Base-by-base conservation (phyloP, 2,888 invertebrate genomes). In the Leptinotarsa juncta region DNA sequence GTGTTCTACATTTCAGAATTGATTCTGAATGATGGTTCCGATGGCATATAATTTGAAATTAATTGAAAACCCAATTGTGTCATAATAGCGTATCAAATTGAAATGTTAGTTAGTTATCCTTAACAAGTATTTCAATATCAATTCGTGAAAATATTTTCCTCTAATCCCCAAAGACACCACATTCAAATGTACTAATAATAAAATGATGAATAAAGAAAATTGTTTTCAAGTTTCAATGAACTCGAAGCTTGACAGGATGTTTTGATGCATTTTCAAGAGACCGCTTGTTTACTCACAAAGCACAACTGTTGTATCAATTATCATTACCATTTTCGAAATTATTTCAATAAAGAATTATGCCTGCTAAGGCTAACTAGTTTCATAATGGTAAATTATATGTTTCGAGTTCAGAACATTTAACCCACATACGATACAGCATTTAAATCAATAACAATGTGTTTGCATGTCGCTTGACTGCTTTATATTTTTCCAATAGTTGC, bases 401-500 rank as follows among this genome's bases (percentile, higher is more conserved):
- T 42, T 42, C 42, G 62, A 62, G 62, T 62, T 62, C 62, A 62
- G 32, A 62, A 32, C 62, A 12, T 62, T 62, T 62, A 62, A 62
- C 62, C 26, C 62, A 62, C 62, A 62, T 62, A 62, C 62, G 62
- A 62, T 62, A 32, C 62, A 32, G 62, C 62, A 62, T 62, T 32
- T 32, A 62, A 62, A 62, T 62, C 16, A 62, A 62, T 62, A 62
- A 62, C 62, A 62, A 62, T 62, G n/a, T n/a, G 42, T 23, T 0
- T 62, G 26, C 26, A 14, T 42, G 18, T 18, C 5, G 18, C 42
- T 62, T 32, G 10, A 62, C n/a, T 62, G 16, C 62, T 60, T 60
- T 4, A 23, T 12, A 53, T 53, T 53, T 53, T 53, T 53, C 12
- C 14, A 53, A 5, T 4, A 18, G 18, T 18, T 53, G 53, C 4